phyloP scores from a whole-genome alignment of 1,140 invertebrate species.

The Plectus sambesii region DNA sequence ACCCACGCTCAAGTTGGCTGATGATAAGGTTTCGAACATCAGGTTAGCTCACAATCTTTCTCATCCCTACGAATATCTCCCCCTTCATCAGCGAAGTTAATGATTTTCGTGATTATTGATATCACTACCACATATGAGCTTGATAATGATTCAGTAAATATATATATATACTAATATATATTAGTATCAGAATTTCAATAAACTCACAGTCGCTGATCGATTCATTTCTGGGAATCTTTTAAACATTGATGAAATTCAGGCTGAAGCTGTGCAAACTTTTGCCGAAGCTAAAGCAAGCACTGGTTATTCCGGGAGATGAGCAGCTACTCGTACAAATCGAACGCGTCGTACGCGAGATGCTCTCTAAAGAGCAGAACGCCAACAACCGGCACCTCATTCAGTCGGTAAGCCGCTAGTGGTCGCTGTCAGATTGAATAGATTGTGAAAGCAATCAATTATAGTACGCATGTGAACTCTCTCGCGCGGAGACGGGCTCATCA shows the following conservation, averaged over 20 bases:
- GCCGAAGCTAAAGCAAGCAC: conserved; percentile 46
- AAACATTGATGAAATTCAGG: no score
- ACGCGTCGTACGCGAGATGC: conserved; percentile 28
- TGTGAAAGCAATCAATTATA: conserved; percentile 15
- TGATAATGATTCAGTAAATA: no score
- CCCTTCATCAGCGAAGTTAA: no score
- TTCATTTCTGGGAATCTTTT: no score
- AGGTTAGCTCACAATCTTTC: conserved; percentile 13
- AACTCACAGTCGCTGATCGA: no score
- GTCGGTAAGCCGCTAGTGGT: conserved; percentile 18
- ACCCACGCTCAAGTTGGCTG: conserved; percentile 44
- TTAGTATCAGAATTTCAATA: no score
- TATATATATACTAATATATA: no score
- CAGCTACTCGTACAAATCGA: conserved; percentile 27
- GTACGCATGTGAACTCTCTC: conserved; percentile 37
- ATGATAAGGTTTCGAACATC: conserved; percentile 49
- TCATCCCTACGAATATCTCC: no score
- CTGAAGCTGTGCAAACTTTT: conserved; percentile 48
- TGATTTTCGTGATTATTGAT: no score
- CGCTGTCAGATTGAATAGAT: conserved; percentile 11
- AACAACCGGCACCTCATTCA: conserved; percentile 32
- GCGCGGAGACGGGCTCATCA: conserved; percentile 21
- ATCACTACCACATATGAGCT: no score
- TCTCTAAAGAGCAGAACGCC: conserved; percentile 23
- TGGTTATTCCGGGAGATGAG: conserved; percentile 48